Evolutionary conservation across 2,888 invertebrate genomes (phyloP).

Genomic region (Synergus itoensis): DNA sequence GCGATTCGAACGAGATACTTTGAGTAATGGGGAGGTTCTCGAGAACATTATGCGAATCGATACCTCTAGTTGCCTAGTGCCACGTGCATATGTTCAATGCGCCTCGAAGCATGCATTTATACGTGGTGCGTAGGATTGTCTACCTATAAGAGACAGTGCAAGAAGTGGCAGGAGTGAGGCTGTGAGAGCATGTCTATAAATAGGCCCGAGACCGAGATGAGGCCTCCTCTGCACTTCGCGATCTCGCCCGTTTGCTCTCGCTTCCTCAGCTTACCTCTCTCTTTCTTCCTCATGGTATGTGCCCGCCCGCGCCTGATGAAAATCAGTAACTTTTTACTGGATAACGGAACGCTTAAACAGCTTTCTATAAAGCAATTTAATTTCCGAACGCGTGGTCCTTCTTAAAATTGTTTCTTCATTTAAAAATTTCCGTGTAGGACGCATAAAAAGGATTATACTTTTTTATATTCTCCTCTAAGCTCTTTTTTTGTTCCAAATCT

Average conservation of each 20-base stretch:
- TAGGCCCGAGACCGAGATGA: conserved; percentile 75
- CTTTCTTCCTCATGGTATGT: conserved; percentile 27
- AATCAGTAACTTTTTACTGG: conserved; percentile 31
- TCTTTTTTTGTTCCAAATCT: not conserved
- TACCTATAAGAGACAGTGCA: conserved; percentile 69
- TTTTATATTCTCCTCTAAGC: not conserved
- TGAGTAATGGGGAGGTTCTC: conserved; percentile 37
- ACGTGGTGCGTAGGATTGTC: conserved; percentile 42
- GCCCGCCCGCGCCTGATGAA: conserved; percentile 46
- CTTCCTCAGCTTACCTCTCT: conserved; percentile 33
- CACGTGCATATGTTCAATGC: conserved; percentile 35
- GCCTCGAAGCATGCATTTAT: conserved; percentile 19
- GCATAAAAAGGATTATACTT: not conserved
- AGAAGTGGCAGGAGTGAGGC: conserved; percentile 75
- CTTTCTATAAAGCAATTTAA: conserved; percentile 49
- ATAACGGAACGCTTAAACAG: conserved; percentile 44
- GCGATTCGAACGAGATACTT: conserved; percentile 36
- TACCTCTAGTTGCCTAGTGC: conserved; percentile 32
- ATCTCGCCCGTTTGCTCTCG: conserved; percentile 54
- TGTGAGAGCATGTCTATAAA: conserved; percentile 77
- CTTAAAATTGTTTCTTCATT: not conserved
- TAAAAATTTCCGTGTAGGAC: not conserved
- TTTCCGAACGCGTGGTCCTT: conserved; percentile 54
- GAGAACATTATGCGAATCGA: conserved; percentile 32
- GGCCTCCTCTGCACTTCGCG: conserved; percentile 72